Evolutionary conservation across 2,888 invertebrate genomes (phyloP), one percentile per base, ranked within the genome.

Genomic region (Pseudanteris insignis): DNA sequence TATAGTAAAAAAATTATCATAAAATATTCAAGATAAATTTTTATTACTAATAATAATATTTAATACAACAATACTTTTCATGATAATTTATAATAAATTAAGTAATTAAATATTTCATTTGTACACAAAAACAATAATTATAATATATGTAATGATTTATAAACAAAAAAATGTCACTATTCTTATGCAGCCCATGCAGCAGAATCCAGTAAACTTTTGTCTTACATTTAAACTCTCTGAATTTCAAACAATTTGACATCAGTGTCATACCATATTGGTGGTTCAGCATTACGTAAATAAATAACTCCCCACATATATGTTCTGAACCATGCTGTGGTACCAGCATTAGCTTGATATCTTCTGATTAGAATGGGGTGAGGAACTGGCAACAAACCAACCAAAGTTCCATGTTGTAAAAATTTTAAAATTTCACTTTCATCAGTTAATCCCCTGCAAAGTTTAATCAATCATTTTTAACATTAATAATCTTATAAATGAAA

Each of bases 281-380:
- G 99, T 78, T 98, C 97, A 46, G 96, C 91, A 82, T 99, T 99
- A 73, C 96, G 89, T 71, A 99, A 86, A 82, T 99, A 99, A 68
- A 99, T 97, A 47, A 99, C 95, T 40, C 98, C 99, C 98, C 98
- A 99, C 88, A 99, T 94, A 80, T 99, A 99, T 0, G 98, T 99
- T 48, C 98, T 85, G 84, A 99, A 99, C 99, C 99, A 99, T 74
- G 96, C 95, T 14, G 97, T 97, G 0, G 99, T 99, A 61, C 97
- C 98, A 25, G 91, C 89, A 83, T 99, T 99, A 36, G 98, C 96
- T 82, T 99, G 99, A 83, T 99, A 99, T 83, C 98, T 96, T 71
- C 99, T 86, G 77, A 99, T 99, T 62, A 99, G 87, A 81, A 99
- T 99, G 5, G 99, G 99, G 83, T 99, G 99, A 3, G 99, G 99